phyloP scores from a whole-genome alignment of 2,797 vertebrate species.

The Orestias chungarensis region DNA sequence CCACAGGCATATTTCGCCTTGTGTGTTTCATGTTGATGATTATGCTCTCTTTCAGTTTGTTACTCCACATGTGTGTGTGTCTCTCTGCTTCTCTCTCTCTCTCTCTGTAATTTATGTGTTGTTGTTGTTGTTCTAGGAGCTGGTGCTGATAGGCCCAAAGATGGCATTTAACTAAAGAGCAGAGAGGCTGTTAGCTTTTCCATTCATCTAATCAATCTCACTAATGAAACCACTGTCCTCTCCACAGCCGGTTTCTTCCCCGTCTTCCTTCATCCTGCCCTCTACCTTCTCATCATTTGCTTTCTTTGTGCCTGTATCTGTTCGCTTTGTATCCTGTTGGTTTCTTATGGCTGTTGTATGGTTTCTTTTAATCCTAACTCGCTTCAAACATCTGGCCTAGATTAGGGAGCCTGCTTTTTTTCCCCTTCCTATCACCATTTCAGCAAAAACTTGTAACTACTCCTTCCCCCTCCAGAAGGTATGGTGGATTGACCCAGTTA shows the following conservation, averaged over 20 bases:
- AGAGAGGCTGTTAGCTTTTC: slow-evolving; percentile 80
- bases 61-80: slow-evolving; percentile 7
- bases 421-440: slow-evolving; percentile 53
- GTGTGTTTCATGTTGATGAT: slow-evolving; percentile 54
- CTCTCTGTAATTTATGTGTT: slow-evolving; percentile 71
- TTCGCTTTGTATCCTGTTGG: slow-evolving; percentile 35
- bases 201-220: slow-evolving; percentile 81
- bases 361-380: slow-evolving; percentile 32
- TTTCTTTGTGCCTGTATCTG: slow-evolving; percentile 35
- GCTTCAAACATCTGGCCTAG: slow-evolving; percentile 49
- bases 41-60: slow-evolving; percentile 49
- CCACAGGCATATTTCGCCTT: slow-evolving; percentile 28
- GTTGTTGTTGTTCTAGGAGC: slow-evolving; percentile 74
- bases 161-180: slow-evolving; percentile 83
- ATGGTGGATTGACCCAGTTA: slow-evolving; percentile 74
- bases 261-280: slow-evolving; percentile 51
- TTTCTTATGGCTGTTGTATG: slow-evolving; percentile 21
- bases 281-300: slow-evolving; percentile 63
- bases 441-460: slow-evolving; percentile 42
- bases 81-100: slow-evolving; percentile 9
- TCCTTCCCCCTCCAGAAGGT: slow-evolving; percentile 51
- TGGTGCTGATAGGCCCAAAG: slow-evolving; percentile 77
- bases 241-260: slow-evolving; percentile 56
- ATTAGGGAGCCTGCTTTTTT: slow-evolving; percentile 58
- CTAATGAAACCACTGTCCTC: slow-evolving; percentile 78